Conservation (phyloP, 1,140 invertebrate genomes). For the Bombus confusus region DNA sequence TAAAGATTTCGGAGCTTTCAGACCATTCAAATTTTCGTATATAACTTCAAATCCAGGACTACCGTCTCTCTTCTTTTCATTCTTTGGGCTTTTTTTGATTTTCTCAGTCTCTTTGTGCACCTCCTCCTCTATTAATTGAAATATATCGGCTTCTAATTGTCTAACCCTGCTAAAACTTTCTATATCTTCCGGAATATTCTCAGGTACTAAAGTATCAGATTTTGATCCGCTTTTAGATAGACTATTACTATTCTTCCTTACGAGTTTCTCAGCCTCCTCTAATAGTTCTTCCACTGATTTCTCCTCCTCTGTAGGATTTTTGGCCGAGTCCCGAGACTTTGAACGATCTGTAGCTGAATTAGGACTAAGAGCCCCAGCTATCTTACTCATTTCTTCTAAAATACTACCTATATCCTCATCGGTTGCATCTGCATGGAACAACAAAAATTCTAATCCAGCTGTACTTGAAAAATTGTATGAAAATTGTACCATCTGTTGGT, state of each 20-base stretch:
- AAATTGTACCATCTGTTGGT: rapidly evolving
- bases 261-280: conserved; percentile 79
- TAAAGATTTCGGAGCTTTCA: conserved; percentile 66
- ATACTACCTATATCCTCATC: conserved; percentile 80
- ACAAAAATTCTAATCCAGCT: not conserved
- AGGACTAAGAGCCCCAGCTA: conserved; percentile 76
- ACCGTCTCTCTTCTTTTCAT: conserved; percentile 66
- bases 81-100: conserved; percentile 72
- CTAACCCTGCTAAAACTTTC: conserved; percentile 64
- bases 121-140: conserved; percentile 77
- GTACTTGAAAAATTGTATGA: not conserved
- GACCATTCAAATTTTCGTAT: conserved; percentile 68
- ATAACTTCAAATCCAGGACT: conserved; percentile 70
- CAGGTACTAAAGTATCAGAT: conserved; percentile 71
- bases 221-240: conserved; percentile 73
- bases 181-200: conserved; percentile 54
- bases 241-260: conserved; percentile 75
- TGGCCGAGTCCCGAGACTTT: conserved; percentile 67
- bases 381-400: conserved; percentile 81
- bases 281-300: conserved; percentile 78
- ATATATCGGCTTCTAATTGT: conserved; percentile 78
- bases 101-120: conserved; percentile 77
- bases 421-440: conserved; percentile 73
- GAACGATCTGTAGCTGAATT: conserved; percentile 69
- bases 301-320: conserved; percentile 75